Conservation (phyloP, 1,140 invertebrate genomes). For the Frieseomelitta varia region DNA sequence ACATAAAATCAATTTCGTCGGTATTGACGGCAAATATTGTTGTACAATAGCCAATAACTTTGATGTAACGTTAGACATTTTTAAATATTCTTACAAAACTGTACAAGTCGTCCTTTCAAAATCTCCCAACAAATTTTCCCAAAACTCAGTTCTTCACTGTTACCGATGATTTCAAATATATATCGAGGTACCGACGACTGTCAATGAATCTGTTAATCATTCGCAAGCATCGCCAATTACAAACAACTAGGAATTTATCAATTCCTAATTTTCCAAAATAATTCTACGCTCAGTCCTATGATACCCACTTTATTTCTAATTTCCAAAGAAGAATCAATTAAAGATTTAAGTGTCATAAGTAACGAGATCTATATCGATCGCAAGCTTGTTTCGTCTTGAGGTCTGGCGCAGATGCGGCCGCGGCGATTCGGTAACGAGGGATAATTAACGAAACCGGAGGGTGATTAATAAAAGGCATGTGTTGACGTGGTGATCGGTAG, state of each 20-base stretch:
- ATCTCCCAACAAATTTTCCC: no score
- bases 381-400: no score
- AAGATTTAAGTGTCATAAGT: not conserved
- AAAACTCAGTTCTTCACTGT: not conserved
- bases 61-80: not conserved
- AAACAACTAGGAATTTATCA: not conserved
- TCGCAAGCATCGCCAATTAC: not conserved
- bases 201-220: not conserved
- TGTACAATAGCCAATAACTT: not conserved
- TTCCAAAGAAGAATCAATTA: not conserved
- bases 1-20: not conserved
- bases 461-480: constrained; percentile 64
- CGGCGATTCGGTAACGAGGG: constrained; percentile 42
- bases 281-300: no score
- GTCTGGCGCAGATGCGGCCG: constrained; percentile 23
- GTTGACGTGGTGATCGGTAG: constrained; percentile 55
- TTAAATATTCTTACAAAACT: no score
- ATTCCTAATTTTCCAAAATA: no score
- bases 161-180: not conserved
- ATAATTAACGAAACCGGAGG: constrained; percentile 67
- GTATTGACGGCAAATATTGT: not conserved
- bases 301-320: not conserved
- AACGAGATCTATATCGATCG: not conserved
- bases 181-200: not conserved
- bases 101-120: no score